phyloP scores from a whole-genome alignment of 2,113 vertebrate species.

The Eurystomus gularis region DNA sequence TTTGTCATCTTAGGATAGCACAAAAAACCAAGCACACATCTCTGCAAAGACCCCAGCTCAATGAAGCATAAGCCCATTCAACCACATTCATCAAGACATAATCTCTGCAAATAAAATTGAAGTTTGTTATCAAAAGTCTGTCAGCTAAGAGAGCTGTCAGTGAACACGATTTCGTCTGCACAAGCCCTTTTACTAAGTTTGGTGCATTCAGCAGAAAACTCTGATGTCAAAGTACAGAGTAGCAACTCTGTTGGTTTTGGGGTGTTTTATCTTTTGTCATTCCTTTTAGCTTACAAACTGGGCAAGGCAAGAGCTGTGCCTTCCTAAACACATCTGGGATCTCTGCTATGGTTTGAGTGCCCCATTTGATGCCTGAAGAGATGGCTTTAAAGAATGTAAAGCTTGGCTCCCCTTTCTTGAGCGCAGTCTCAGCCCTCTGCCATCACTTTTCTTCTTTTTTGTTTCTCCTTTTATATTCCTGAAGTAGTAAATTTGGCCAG shows the following conservation, averaged over 20 bases:
- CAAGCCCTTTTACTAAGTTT: not conserved
- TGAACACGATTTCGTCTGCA: not conserved
- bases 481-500: not conserved
- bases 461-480: not conserved
- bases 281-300: not conserved
- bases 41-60: not conserved
- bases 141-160: not conserved
- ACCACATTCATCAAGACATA: not conserved
- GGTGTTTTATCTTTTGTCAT: not conserved
- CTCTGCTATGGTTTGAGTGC: not conserved
- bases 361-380: not conserved
- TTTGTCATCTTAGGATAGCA: not conserved
- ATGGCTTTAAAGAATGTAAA: not conserved
- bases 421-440: not conserved
- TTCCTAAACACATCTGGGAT: not conserved
- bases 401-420: not conserved
- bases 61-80: not conserved
- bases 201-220: not conserved
- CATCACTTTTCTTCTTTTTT: not conserved
- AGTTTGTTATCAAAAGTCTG: not conserved
- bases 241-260: not conserved
- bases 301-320: not conserved
- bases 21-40: not conserved
- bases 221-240: not conserved
- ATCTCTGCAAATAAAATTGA: not conserved